phyloP scores from a whole-genome alignment of 2,888 invertebrate species.

The Eristalinus sepulchralis region DNA sequence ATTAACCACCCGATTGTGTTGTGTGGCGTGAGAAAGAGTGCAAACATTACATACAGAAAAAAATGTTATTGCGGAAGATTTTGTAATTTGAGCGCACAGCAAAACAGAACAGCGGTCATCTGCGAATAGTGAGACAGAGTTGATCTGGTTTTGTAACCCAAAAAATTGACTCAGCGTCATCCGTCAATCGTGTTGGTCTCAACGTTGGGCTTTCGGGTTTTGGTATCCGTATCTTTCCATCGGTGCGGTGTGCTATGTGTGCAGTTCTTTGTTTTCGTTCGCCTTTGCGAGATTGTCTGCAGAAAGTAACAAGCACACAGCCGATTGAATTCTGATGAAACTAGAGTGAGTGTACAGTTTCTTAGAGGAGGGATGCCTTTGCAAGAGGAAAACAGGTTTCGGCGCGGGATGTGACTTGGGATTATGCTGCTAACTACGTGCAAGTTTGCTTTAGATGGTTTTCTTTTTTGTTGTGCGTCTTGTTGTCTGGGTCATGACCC shows the following conservation, averaged over 20 bases:
- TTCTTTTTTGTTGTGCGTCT: neutral
- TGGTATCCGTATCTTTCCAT: neutral
- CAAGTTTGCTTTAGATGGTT: neutral
- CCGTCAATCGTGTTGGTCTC: neutral
- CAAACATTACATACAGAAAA: neutral
- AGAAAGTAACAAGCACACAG: neutral
- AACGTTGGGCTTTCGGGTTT: neutral
- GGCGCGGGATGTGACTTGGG: neutral
- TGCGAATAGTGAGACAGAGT: neutral
- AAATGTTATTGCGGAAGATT: neutral
- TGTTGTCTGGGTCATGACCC: neutral
- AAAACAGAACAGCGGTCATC: constrained; percentile 2
- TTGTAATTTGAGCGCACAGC: constrained; percentile 12
- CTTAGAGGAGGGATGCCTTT: constrained; percentile 4
- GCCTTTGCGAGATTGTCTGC: constrained; percentile 7
- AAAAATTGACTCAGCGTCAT: neutral
- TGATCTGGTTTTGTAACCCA: constrained; percentile 23
- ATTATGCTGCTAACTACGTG: neutral
- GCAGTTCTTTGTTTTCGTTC: neutral
- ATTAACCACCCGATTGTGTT: neutral
- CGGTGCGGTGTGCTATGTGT: neutral
- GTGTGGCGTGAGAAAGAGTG: neutral
- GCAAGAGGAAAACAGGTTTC: constrained; percentile 45
- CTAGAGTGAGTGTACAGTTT: neutral
- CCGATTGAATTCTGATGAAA: constrained; percentile 14